A percentile compares a stretch with the other conserved stretches of the same genome.
These are phyloP conservation scores for Daktulosphaira vitifoliae DNA, from an alignment of 1,140 invertebrate genomes.

Conservation along the genomic window DNA sequence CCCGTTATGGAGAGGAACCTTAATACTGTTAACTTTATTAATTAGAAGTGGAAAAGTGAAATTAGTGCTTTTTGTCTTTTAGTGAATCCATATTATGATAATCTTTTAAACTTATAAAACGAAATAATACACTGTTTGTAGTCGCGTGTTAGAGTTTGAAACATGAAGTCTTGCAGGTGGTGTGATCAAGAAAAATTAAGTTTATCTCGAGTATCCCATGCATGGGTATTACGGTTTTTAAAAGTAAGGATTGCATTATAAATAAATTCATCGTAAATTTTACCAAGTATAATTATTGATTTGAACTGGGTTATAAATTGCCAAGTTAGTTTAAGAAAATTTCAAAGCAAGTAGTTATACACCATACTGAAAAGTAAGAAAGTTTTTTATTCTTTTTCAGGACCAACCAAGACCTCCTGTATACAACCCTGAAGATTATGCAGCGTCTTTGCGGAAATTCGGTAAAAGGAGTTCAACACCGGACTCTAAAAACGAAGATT, in stretches of 20 bases:
- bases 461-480: constrained; percentile 1
- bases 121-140: neutral
- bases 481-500: neutral
- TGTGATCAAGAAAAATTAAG: neutral
- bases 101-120: neutral
- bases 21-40: neutral
- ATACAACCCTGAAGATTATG: constrained; percentile 78
- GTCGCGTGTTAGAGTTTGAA: neutral
- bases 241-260: too few species aligned
- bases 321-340: too few species aligned
- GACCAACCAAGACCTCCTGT: constrained; percentile 73
- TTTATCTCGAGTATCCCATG: constrained; percentile 9
- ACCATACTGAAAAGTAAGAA: too few species aligned
- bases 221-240: constrained; percentile 12
- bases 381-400: constrained; percentile 46
- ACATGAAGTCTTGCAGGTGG: constrained; percentile 12
- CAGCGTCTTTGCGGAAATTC: constrained; percentile 61
- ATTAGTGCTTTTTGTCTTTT: neutral
- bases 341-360: too few species aligned
- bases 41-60: constrained; percentile 12
- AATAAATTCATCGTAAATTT: too few species aligned
- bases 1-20: neutral
- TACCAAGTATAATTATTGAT: too few species aligned
- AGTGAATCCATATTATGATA: neutral
- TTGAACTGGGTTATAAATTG: too few species aligned